These are phyloP conservation scores for Aldrovandia affinis DNA, from an alignment of 2,797 vertebrate species.

Conservation along the genomic window DNA sequence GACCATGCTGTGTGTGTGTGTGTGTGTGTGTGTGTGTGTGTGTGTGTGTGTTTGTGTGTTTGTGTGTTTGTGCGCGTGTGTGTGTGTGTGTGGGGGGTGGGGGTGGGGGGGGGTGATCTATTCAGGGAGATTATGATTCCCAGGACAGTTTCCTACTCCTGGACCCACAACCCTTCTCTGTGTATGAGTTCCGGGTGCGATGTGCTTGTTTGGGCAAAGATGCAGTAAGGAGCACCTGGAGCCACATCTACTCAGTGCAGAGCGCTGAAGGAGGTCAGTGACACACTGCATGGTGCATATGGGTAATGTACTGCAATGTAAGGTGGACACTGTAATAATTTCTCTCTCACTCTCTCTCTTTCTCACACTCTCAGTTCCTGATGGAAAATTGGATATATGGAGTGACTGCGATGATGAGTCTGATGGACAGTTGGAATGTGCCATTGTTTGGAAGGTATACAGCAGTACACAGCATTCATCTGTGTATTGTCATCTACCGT, in stretches of 20 bases:
- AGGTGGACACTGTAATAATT: background rate
- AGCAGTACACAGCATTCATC: background rate
- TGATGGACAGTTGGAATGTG: conserved; percentile 52
- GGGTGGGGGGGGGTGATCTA: no score
- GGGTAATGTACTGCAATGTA: background rate
- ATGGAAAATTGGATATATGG: conserved; percentile 71
- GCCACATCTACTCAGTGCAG: conserved; percentile 42
- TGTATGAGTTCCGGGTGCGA: conserved; percentile 69
- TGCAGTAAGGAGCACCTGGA: conserved; percentile 72
- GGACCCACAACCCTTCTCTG: conserved; percentile 49
- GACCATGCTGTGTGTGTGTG: no score
- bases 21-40: no score
- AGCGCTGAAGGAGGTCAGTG: conserved; percentile 67
- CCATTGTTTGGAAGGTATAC: conserved; percentile 71
- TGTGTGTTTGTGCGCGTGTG: background rate
- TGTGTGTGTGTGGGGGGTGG: no score
- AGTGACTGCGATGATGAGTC: conserved; percentile 58
- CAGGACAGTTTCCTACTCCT: conserved; percentile 41
- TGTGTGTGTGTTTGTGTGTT: no score
- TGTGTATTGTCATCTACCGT: background rate
- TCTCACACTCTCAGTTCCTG: conserved; percentile 63
- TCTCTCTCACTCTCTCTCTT: background rate
- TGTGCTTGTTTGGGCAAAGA: conserved; percentile 53
- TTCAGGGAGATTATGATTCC: conserved; percentile 33
- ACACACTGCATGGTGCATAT: background rate